phyloP scores from a whole-genome alignment of 2,888 invertebrate species.

The Salticus scenicus region DNA sequence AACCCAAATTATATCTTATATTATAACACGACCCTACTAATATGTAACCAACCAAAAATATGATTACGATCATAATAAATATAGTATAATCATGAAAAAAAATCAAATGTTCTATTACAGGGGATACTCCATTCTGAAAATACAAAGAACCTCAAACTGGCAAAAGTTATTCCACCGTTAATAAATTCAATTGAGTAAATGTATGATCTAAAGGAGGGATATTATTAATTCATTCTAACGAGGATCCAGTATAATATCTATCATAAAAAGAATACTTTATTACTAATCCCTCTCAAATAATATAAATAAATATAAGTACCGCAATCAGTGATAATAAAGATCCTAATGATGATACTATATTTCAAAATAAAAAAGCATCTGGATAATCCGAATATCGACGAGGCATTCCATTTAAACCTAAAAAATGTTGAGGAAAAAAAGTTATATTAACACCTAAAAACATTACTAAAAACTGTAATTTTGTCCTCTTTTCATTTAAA shows the following conservation, averaged over 20 bases:
- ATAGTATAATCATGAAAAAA: constrained; percentile 74
- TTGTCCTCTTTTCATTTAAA: constrained; percentile 80
- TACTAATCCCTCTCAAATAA: constrained; percentile 81
- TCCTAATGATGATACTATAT: constrained; percentile 83
- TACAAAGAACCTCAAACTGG: too few relatives aligned
- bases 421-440: constrained; percentile 87
- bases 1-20: constrained; percentile 26
- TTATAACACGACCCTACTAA: constrained; percentile 54
- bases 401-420: constrained; percentile 83
- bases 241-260: constrained; percentile 78
- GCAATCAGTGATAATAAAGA: constrained; percentile 81
- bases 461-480: constrained; percentile 83
- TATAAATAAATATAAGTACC: constrained; percentile 80
- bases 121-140: constrained; percentile 72
- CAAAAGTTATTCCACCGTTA: not conserved
- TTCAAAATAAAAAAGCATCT: constrained; percentile 82
- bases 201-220: constrained; percentile 72
- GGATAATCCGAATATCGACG: constrained; percentile 86
- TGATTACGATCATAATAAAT: constrained; percentile 73
- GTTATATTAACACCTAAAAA: constrained; percentile 87
- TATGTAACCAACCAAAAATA: constrained; percentile 72
- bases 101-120: constrained; percentile 73
- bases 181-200: constrained; percentile 69
- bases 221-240: constrained; percentile 77
- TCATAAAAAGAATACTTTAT: constrained; percentile 77